These are phyloP conservation scores for Halocynthia aurantium DNA, from an alignment of 23 tunicate genomes.

Conservation along the genomic window DNA sequence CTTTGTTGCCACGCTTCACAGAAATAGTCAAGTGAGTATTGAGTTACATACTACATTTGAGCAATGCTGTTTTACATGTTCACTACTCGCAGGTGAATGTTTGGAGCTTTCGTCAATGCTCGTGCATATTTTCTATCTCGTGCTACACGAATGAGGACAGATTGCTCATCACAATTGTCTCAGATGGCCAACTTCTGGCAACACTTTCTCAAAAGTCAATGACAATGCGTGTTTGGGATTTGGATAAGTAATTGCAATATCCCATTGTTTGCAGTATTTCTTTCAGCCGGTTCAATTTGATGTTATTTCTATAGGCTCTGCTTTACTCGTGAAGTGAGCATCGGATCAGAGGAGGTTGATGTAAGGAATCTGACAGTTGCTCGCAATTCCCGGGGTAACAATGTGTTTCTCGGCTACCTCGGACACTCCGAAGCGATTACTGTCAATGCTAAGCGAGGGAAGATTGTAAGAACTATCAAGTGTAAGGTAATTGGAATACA, in stretches of 20 bases:
- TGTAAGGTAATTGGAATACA: slow-evolving; percentile 30
- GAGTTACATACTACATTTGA: neutral
- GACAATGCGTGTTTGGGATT: slow-evolving; percentile 64
- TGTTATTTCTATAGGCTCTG: neutral
- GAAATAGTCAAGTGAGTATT: slow-evolving; percentile 37
- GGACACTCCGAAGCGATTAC: slow-evolving; percentile 54
- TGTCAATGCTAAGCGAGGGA: slow-evolving; percentile 60
- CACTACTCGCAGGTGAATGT: slow-evolving; percentile 38
- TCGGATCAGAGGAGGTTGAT: slow-evolving; percentile 38
- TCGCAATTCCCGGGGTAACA: slow-evolving; percentile 32
- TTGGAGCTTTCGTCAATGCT: slow-evolving; percentile 35
- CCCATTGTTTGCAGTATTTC: too few species aligned
- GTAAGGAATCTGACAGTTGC: slow-evolving; percentile 30
- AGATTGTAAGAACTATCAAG: slow-evolving; percentile 41
- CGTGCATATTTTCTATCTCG: slow-evolving; percentile 26
- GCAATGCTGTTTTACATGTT: neutral
- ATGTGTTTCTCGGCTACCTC: slow-evolving; percentile 39
- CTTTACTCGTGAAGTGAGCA: slow-evolving; percentile 41
- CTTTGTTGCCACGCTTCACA: slow-evolving; percentile 30
- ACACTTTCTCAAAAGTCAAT: slow-evolving; percentile 14
- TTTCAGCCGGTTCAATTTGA: too few species aligned
- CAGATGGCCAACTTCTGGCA: slow-evolving; percentile 52
- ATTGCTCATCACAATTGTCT: slow-evolving; percentile 24
- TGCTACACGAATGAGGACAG: slow-evolving; percentile 18
- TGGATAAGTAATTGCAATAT: slow-evolving; percentile 38